These are phyloP conservation scores for Mycalesis mineus DNA, from an alignment of 2,888 invertebrate species.

Conservation along the genomic window DNA sequence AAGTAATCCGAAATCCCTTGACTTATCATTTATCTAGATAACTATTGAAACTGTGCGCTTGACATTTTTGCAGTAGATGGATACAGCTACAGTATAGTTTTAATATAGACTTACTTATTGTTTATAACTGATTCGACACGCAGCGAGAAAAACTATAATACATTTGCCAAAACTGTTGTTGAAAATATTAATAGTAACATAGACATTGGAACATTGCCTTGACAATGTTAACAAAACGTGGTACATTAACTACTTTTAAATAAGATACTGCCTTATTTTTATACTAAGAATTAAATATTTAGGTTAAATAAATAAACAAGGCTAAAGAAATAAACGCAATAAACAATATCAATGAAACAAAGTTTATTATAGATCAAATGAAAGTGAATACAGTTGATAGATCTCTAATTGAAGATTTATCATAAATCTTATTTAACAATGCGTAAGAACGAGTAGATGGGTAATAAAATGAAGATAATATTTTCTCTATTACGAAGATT, in stretches of 20 bases:
- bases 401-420: conserved; percentile 5
- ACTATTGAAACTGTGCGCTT: too few relatives aligned
- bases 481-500: not conserved
- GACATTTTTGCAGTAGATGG: too few relatives aligned
- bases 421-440: not conserved
- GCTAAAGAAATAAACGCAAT: not conserved
- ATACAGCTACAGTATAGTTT: too few relatives aligned
- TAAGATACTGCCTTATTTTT: not conserved
- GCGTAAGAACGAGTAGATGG: not conserved
- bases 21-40: too few relatives aligned
- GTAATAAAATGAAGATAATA: not conserved
- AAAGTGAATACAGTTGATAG: conserved; percentile 11
- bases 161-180: not conserved
- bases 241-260: not conserved
- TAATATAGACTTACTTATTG: too few relatives aligned
- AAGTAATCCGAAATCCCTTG: too few relatives aligned
- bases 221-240: not conserved
- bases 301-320: not conserved
- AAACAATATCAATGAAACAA: not conserved
- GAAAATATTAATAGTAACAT: not conserved
- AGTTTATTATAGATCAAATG: conserved; percentile 5
- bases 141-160: too few relatives aligned
- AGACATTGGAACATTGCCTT: conserved; percentile 11
- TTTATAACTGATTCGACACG: too few relatives aligned
- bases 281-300: not conserved